Evolutionary conservation across 2,888 invertebrate genomes (phyloP).

Genomic region (Diarsia brunnea): DNA sequence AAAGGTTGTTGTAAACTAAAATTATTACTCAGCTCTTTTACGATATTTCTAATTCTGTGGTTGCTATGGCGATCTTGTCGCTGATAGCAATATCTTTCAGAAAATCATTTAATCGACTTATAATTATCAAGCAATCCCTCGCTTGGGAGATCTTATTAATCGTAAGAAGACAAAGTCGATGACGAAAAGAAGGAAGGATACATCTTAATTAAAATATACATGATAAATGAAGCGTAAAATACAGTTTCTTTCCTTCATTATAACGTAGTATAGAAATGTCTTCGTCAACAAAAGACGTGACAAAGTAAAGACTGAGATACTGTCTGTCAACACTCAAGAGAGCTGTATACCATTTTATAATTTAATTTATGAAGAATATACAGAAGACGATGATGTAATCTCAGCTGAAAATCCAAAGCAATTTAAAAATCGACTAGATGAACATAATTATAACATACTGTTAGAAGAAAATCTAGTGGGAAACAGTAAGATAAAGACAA

Average conservation of each 20-base stretch:
- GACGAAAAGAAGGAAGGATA: not conserved
- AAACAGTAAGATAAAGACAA: too few relatives aligned
- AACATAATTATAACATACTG: too few relatives aligned
- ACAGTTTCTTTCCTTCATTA: not conserved
- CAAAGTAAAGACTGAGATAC: conserved; percentile 7
- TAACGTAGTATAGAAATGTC: not conserved
- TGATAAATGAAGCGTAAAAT: not conserved
- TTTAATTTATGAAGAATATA: conserved; percentile 18
- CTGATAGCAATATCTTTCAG: not conserved
- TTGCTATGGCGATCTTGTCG: not conserved
- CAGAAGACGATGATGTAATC: too few relatives aligned
- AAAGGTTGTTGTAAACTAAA: too few relatives aligned
- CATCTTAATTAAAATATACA: conserved; percentile 1
- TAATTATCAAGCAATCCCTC: too few relatives aligned
- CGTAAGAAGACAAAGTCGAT: not conserved
- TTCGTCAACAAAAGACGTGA: not conserved
- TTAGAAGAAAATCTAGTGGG: too few relatives aligned
- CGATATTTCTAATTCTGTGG: too few relatives aligned
- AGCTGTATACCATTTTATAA: conserved; percentile 12
- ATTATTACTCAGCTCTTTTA: too few relatives aligned
- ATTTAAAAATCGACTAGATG: too few relatives aligned
- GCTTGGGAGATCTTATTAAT: too few relatives aligned
- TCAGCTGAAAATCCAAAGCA: too few relatives aligned
- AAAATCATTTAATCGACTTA: too few relatives aligned
- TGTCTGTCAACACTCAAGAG: conserved; percentile 5